Evolutionary conservation across 1,140 invertebrate genomes (phyloP), one percentile per base, ranked within the genome.

Genomic region (Heliconius congener): DNA sequence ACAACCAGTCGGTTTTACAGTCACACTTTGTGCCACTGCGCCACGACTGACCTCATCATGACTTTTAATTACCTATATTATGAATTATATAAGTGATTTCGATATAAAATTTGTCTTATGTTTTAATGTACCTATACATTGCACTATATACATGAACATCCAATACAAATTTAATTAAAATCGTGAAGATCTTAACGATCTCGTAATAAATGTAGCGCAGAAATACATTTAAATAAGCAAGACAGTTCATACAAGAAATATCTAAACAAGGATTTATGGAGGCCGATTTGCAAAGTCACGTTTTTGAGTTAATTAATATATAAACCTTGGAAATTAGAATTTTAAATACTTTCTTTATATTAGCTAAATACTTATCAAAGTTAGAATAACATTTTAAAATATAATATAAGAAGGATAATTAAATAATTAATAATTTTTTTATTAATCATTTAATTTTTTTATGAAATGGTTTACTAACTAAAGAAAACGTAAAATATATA

Each of bases 231-330:
- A 66, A 66, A 66, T 30, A 27, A 9, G n/a, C n/a, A 13, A 66
- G n/a, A 66, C 60, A 66, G 60, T 16, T 27, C 11, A 66, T 66
- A 30, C 13, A 30, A 72, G 30, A 39, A 72, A 42, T 72, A 39
- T 37, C 19, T 23, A 39, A 72, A 39, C 18, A 72, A 72, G 71
- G 71, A 72, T 72, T n/a, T 39, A 39, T 72, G 71, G 13, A 72
- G 71, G 34, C 16, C 39, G 71, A 66, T 66, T 19, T 72, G 39
- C 71, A 11, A 42, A 39, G 39, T 72, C 71, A 72, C 71, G 71
- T 39, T 72, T 72, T 18, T 9, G 34, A 19, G 9, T 39, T 72
- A 72, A 72, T 37, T 42, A 72, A 39, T 72, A 19, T 42, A 39
- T 39, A 42, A 72, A 72, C 71, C 30, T 72, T 39, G 71, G 2